Conservation (phyloP, 2,113 vertebrate species). For the Nibea coibor region DNA sequence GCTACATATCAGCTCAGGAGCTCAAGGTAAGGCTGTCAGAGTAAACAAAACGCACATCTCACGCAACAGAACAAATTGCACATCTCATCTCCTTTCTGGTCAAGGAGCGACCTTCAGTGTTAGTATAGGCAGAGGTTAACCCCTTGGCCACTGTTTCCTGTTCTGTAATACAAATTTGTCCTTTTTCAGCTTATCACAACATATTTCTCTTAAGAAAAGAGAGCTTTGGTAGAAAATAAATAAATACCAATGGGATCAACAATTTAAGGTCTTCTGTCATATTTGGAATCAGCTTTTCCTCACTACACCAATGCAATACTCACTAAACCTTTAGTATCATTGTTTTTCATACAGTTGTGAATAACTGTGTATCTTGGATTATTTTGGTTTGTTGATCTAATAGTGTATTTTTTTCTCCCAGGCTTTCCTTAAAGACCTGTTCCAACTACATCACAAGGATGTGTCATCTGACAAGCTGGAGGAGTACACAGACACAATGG, state of each 20-base stretch:
- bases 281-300: not conserved
- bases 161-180: not conserved
- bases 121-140: not conserved
- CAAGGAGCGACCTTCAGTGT: not conserved
- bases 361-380: not conserved
- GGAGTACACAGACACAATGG: slow-evolving; percentile 94
- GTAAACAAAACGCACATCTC: not conserved
- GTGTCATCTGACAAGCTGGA: slow-evolving; percentile 89
- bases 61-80: not conserved
- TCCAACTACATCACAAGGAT: slow-evolving; percentile 86
- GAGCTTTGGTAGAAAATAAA: not conserved
- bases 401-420: slow-evolving; percentile 63
- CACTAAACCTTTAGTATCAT: not conserved
- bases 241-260: not conserved
- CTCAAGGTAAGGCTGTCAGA: slow-evolving; percentile 82
- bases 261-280: not conserved
- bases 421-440: slow-evolving; percentile 93
- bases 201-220: not conserved
- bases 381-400: slow-evolving; percentile 5
- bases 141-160: slow-evolving; percentile 1
- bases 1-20: slow-evolving; percentile 93
- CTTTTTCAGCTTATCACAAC: not conserved
- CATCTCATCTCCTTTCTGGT: not conserved
- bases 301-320: not conserved
- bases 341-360: no score